Conservation (phyloP, 1,140 invertebrate species). For the Chrysomallon squamiferum region DNA sequence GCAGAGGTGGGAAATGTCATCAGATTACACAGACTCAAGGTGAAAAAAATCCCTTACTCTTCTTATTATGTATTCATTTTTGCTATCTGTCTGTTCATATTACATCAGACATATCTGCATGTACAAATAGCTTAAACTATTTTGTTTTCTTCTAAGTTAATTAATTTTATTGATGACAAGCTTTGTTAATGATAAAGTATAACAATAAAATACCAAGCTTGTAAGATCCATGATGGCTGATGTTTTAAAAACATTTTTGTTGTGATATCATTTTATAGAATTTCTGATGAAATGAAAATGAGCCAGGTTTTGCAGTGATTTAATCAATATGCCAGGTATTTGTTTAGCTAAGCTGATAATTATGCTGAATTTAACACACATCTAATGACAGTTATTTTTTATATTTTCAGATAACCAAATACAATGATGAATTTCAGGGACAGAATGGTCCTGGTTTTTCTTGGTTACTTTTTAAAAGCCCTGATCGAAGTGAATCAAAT, state of each 20-base stretch:
- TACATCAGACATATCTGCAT: background rate
- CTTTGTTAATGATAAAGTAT: background rate
- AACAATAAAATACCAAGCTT: background rate
- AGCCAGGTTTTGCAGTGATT: too few species aligned
- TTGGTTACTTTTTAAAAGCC: conserved; percentile 26
- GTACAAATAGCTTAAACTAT: background rate
- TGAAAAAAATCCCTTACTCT: too few species aligned
- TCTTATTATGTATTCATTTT: too few species aligned
- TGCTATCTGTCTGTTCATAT: background rate
- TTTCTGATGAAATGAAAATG: too few species aligned
- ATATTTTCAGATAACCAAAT: conserved; percentile 11
- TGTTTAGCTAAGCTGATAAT: too few species aligned
- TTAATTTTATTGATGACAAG: background rate
- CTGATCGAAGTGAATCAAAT: background rate
- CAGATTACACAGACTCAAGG: conserved; percentile 26
- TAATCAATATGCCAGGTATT: too few species aligned
- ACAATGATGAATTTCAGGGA: conserved; percentile 24
- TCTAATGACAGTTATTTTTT: background rate
- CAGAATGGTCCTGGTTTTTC: conserved; percentile 25
- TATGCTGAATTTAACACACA: too few species aligned
- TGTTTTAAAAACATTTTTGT: too few species aligned
- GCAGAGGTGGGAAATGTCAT: conserved; percentile 23
- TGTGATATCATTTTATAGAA: too few species aligned
- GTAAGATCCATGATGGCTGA: background rate
- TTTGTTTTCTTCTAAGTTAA: background rate